Evolutionary conservation across 1,140 invertebrate species (phyloP), one percentile per base, ranked within the genome.

Genomic region (Pectinophora gossypiella): DNA sequence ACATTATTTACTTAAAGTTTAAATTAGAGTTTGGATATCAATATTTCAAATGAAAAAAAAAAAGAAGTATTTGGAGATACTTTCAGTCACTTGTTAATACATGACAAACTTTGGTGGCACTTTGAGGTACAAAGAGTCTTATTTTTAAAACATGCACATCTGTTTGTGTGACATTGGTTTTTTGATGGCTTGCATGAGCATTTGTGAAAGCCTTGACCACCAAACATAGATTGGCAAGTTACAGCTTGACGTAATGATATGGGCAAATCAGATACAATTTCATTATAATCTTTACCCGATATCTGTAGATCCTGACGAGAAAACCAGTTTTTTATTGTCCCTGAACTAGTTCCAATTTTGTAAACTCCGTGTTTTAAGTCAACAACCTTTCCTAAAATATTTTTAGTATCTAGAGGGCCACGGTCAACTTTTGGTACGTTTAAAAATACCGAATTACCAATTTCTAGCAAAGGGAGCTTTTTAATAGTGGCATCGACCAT

Each of bases 131-230:
- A 59, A 12, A 49, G 48, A n/a, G 38, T 13, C 48, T 59, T 59
- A 10, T 59, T 59, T 21, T 59, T 59, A 23, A 48, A 59, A 50
- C 57, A 54, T 42, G 48, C 44, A 45, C 57, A 59, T 48, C 48
- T 48, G 0, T 46, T 48, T 0, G 22, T 54, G 10, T 27, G 19
- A 23, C 52, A 59, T 15, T 54, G 57, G 21, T 48, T 54, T 42
- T 45, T 48, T 9, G 51, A 36, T 9, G 57, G 48, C 19, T 55
- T 59, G 38, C 57, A 59, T 1, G 7, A 36, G 23, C 57, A 59
- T 48, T 59, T 59, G 15, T 35, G 2, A 38, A 59, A 59, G 3
- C 36, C 36, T 19, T 48, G 44, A 12, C 43, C 36, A 10, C 44
- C 52, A 40, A 54, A 51, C 35, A 44, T 6, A 20, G 48, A 50